Evolutionary conservation across 2,797 vertebrate species (phyloP).

Genomic region (Sebastes taczanowskii): DNA sequence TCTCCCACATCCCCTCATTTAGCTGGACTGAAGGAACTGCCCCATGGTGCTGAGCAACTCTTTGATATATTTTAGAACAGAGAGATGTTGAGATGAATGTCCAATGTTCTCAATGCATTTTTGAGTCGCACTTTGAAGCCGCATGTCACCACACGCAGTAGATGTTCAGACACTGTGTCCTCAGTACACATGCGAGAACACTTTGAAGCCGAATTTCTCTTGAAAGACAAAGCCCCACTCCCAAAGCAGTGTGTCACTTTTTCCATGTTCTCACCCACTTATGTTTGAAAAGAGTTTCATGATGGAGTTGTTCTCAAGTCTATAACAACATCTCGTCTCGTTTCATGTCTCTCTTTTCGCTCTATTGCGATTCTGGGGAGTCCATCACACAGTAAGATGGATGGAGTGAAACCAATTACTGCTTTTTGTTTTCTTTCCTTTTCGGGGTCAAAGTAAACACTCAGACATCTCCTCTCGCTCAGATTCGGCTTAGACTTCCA

Average conservation of each 20-base stretch:
- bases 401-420: constrained; percentile 3
- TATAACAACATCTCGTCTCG: not conserved
- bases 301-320: constrained; percentile 15
- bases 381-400: not conserved
- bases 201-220: constrained; percentile 56
- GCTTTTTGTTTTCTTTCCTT: constrained; percentile 20
- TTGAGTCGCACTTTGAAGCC: constrained; percentile 62
- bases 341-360: constrained; percentile 15
- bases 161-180: constrained; percentile 51
- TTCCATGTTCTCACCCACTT: constrained; percentile 19
- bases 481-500: not conserved
- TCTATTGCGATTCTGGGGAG: not conserved
- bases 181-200: constrained; percentile 30
- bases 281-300: constrained; percentile 31
- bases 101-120: constrained; percentile 34
- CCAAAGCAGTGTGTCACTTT: constrained; percentile 14
- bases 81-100: constrained; percentile 33
- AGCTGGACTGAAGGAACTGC: constrained; percentile 20
- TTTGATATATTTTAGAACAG: constrained; percentile 45
- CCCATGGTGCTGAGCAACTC: not conserved
- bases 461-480: not conserved
- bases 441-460: not conserved
- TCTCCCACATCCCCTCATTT: not conserved
- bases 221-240: constrained; percentile 52
- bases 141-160: constrained; percentile 29